phyloP scores from a whole-genome alignment of 2,888 invertebrate genomes.

The Lottia gigantea region DNA sequence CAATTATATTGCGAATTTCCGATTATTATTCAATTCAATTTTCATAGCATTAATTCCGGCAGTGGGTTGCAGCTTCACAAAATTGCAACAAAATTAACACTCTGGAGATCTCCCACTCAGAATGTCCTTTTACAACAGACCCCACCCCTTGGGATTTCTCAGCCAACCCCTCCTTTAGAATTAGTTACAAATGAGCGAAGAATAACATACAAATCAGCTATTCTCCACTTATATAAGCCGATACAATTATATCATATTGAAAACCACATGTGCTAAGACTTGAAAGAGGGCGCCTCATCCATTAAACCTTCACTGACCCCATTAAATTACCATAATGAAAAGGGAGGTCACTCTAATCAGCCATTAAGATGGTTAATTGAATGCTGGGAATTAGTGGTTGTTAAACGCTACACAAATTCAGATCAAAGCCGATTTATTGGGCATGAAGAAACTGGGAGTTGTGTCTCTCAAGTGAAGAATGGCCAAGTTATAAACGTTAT shows the following conservation, averaged over 20 bases:
- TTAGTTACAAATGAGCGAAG: too few relatives aligned
- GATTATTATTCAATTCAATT: too few relatives aligned
- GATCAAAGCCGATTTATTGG: constrained; percentile 5
- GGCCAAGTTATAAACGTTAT: neutral
- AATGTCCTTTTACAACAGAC: too few relatives aligned
- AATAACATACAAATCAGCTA: neutral
- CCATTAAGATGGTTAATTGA: constrained; percentile 9
- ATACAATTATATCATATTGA: neutral
- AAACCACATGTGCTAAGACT: neutral
- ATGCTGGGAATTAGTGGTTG: constrained; percentile 10
- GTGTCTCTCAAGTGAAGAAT: neutral
- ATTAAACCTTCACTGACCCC: constrained; percentile 1
- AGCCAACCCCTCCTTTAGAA: too few relatives aligned
- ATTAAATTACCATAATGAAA: constrained; percentile 11
- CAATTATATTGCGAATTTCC: too few relatives aligned
- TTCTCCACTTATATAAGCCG: neutral
- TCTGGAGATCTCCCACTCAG: too few relatives aligned
- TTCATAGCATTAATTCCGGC: too few relatives aligned
- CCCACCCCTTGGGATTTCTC: too few relatives aligned
- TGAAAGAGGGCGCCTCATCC: constrained; percentile 3
- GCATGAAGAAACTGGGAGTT: constrained; percentile 1
- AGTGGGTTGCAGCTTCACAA: too few relatives aligned
- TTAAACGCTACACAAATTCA: constrained; percentile 7
- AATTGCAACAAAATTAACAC: too few relatives aligned
- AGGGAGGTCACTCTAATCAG: constrained; percentile 9